These are phyloP conservation scores for Archaeoteleia sp. DNA, from an alignment of 2,888 invertebrate species.

Conservation along the genomic window DNA sequence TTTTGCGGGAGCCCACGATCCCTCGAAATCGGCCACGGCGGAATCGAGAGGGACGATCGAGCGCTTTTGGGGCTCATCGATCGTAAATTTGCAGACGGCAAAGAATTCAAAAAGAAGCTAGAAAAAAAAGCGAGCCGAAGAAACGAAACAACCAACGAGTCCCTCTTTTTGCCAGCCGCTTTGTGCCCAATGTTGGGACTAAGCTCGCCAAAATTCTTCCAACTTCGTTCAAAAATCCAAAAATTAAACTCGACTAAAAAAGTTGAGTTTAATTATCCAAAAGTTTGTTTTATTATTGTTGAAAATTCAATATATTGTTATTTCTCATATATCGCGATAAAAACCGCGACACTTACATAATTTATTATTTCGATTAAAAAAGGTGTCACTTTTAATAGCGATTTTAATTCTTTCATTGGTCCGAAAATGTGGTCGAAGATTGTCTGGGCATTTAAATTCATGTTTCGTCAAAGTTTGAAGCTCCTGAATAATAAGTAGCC, in stretches of 20 bases:
- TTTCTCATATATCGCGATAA: too few species aligned
- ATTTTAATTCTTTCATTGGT: conserved; percentile 43
- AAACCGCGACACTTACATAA: too few species aligned
- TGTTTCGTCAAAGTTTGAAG: conserved; percentile 39
- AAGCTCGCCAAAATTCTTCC: too few species aligned
- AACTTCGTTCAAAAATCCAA: not conserved
- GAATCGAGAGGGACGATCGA: conserved; percentile 36
- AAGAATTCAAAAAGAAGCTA: conserved; percentile 24
- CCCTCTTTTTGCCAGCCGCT: conserved; percentile 38
- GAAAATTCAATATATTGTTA: too few species aligned
- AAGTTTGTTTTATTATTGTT: too few species aligned
- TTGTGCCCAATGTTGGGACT: conserved; percentile 5
- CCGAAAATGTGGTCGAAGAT: conserved; percentile 32
- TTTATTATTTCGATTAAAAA: too few species aligned
- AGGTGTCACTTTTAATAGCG: conserved; percentile 6
- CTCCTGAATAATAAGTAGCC: conserved; percentile 46
- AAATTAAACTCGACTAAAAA: not conserved
- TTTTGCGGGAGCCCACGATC: conserved; percentile 25
- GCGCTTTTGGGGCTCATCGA: conserved; percentile 42
- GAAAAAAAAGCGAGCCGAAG: conserved; percentile 22
- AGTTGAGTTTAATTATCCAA: too few species aligned
- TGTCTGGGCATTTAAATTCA: conserved; percentile 37
- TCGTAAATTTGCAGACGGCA: conserved; percentile 46
- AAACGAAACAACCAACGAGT: conserved; percentile 38
- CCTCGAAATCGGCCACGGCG: conserved; percentile 14